phyloP scores from a whole-genome alignment of 2,113 vertebrate genomes.

The Phaethon lepturus region DNA sequence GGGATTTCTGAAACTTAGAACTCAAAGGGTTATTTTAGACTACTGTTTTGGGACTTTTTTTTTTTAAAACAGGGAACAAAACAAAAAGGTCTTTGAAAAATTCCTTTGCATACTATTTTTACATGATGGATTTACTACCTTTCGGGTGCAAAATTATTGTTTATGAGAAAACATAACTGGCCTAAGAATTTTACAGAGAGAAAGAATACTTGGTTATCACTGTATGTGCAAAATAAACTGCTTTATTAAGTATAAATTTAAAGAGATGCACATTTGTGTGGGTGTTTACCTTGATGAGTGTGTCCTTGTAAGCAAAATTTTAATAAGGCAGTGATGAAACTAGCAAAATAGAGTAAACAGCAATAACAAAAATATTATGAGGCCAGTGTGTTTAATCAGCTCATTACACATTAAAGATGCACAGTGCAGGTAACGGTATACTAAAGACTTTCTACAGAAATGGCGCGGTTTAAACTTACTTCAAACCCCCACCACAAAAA shows the following conservation, averaged over 20 bases:
- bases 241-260: constrained; percentile 31
- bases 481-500: not conserved
- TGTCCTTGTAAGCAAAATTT: not conserved
- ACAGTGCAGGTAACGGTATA: not conserved
- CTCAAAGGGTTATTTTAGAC: constrained; percentile 43
- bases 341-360: not conserved
- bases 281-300: not conserved
- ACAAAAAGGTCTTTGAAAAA: not conserved
- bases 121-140: not conserved
- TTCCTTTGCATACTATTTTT: not conserved
- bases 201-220: not conserved
- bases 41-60: not conserved
- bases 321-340: not conserved
- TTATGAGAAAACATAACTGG: not conserved
- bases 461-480: not conserved
- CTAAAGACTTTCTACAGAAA: not conserved
- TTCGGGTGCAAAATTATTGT: not conserved
- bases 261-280: constrained; percentile 1
- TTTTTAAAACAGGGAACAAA: not conserved
- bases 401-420: constrained; percentile 47
- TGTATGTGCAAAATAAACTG: not conserved
- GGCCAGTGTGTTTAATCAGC: not conserved
- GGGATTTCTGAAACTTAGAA: constrained; percentile 30
- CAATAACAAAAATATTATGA: not conserved
- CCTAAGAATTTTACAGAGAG: not conserved